Percentiles rank a stretch among this genome's conserved stretches.
Evolutionary conservation across 2,797 vertebrate species (phyloP).

Genomic region (Ptychobarbus kaznakovi): DNA sequence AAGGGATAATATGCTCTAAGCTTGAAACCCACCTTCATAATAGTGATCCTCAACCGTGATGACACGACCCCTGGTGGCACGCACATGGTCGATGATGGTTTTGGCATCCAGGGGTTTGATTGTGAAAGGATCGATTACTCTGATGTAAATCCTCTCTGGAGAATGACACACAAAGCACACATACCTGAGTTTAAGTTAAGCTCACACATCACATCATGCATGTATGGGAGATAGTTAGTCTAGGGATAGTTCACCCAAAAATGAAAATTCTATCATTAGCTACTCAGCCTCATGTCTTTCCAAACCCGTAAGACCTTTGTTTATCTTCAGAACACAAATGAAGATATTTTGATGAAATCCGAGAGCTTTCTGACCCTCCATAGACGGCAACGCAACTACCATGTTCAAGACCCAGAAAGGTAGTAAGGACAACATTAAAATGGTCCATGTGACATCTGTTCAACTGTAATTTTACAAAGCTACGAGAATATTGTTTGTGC

Average conservation of each 20-base stretch:
- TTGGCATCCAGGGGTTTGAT: slow-evolving; percentile 94
- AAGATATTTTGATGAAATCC: not conserved
- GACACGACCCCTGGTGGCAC: slow-evolving; percentile 88
- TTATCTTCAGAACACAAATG: not conserved
- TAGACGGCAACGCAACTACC: not conserved
- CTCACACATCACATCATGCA: not conserved
- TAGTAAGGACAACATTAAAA: too few relatives aligned
- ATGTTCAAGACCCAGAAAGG: too few relatives aligned
- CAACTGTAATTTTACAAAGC: too few relatives aligned
- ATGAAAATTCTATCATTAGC: too few relatives aligned
- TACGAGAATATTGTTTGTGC: too few relatives aligned
- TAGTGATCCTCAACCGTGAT: slow-evolving; percentile 97
- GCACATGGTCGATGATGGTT: slow-evolving; percentile 88
- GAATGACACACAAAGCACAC: slow-evolving; percentile 36
- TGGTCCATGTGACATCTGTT: too few relatives aligned
- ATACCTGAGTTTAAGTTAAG: not conserved
- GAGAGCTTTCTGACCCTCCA: not conserved
- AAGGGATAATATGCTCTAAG: slow-evolving; percentile 30
- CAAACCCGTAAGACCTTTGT: not conserved
- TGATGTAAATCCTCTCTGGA: slow-evolving; percentile 86
- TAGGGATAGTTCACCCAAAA: not conserved
- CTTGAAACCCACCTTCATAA: slow-evolving; percentile 83
- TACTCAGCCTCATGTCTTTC: not conserved
- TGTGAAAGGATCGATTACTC: slow-evolving; percentile 92
- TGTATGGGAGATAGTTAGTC: not conserved